Evolutionary conservation across 64 coral and sea anemone genomes (phyloP).

Genomic region (Actinia tenebrosa): DNA sequence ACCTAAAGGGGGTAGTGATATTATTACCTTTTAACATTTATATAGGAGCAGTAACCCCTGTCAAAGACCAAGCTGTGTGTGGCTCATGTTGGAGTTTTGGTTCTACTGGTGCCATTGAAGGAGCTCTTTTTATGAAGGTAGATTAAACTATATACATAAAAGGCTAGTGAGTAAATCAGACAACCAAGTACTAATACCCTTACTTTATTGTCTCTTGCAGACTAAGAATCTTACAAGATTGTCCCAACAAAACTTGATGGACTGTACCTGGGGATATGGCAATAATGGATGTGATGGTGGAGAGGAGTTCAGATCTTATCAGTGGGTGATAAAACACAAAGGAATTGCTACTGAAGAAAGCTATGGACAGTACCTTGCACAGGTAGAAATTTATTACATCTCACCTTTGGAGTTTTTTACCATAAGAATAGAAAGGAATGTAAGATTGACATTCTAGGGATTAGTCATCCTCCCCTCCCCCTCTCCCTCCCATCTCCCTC

Average conservation of each 20-base stretch:
- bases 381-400: constrained; percentile 21
- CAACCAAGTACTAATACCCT: neutral
- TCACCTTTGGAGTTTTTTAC: neutral
- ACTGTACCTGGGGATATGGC: constrained; percentile 88
- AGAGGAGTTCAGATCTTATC: constrained; percentile 69
- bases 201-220: constrained; percentile 22
- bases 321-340: constrained; percentile 88
- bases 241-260: constrained; percentile 88
- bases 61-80: constrained; percentile 95
- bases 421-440: neutral
- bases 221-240: constrained; percentile 63
- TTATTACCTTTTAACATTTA: neutral
- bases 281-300: constrained; percentile 93
- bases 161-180: neutral
- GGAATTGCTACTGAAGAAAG: constrained; percentile 80
- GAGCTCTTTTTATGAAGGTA: constrained; percentile 84
- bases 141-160: neutral
- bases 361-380: constrained; percentile 85
- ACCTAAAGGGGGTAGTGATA: neutral
- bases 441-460: neutral
- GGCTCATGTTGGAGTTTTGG: constrained; percentile 99
- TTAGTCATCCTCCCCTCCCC: no score
- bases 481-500: no score
- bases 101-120: constrained; percentile 90
- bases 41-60: constrained; percentile 96